Percentiles rank a stretch among this genome's conserved stretches.
Evolutionary conservation across 2,888 invertebrate species (phyloP).

Genomic region (Cinara cedri): DNA sequence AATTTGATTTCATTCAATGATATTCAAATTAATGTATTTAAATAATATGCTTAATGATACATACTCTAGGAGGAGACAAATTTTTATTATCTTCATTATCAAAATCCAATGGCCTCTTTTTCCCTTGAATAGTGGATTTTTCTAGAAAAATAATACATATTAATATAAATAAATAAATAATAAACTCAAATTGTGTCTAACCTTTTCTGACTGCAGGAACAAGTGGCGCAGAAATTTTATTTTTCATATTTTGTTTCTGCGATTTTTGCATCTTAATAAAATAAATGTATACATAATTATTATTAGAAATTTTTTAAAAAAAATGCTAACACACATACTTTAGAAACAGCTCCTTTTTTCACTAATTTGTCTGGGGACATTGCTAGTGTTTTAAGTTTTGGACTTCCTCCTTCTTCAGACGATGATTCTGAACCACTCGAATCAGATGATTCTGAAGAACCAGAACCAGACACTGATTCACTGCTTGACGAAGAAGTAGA

Average conservation of each 20-base stretch:
- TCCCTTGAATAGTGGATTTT: conserved; percentile 34
- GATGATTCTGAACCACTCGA: conserved; percentile 68
- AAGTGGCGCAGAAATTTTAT: conserved; percentile 28
- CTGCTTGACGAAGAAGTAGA: conserved; percentile 50
- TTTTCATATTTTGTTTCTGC: conserved; percentile 36
- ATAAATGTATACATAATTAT: neutral
- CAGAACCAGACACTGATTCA: conserved; percentile 60
- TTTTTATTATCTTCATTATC: conserved; percentile 43
- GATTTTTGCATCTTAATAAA: conserved; percentile 19
- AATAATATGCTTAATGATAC: neutral
- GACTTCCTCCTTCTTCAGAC: conserved; percentile 63
- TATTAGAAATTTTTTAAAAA: neutral
- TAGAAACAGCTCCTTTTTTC: conserved; percentile 23
- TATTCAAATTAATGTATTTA: too few species aligned
- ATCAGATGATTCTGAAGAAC: conserved; percentile 66
- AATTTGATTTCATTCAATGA: too few species aligned
- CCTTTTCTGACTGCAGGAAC: conserved; percentile 44
- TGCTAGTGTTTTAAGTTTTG: conserved; percentile 28
- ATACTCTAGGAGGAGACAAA: conserved; percentile 49
- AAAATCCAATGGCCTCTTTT: conserved; percentile 39
- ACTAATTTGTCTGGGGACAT: conserved; percentile 16
- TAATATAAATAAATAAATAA: neutral
- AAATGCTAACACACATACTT: conserved; percentile 2
- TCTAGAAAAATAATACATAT: conserved; percentile 32
- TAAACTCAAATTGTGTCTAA: conserved; percentile 9